Evolutionary conservation across 2,113 vertebrate genomes (phyloP), one percentile per base, ranked within the genome.

Genomic region (Dipodomys stephensi): DNA sequence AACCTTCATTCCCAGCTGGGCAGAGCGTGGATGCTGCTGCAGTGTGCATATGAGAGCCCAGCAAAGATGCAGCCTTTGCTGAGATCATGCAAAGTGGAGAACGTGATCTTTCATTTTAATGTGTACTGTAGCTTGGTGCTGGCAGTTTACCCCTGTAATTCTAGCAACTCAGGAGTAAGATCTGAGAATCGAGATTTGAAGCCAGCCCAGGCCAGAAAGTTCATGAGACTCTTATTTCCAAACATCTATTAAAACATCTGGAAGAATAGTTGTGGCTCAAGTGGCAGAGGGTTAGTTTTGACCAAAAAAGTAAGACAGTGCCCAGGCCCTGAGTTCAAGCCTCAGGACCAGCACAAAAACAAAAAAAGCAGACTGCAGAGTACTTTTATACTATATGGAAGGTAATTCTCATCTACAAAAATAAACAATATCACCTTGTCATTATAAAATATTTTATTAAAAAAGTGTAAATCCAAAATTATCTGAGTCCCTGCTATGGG

Each of bases 1-100:
- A 95, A 84, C 27, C 74, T 92, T 94, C 39, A 46, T 60, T 92
- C 46, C 74, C 64, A 88, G 73, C 62, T 87, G 65, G 10, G 5
- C 57, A 92, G 0, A 83, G 7, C 74, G 11, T 53, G 9, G 13
- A 74, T 62, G 18, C 57, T 69, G 28, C 60, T 13, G 2, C 85
- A 86, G 44, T 72, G 83, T 74, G 76, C 76, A 32, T 10, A 12
- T 20, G 32, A 80, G 11, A 39, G 76, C 49, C 72, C 2, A 60
- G 74, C 32, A 83, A 82, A 93, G 81, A 62, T 27, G 9, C 25
- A 84, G 30, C 6, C 7, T 65, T 49, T 82, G 30, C 18, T 76
- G 7, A 32, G 53, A 65, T 68, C 28, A 86, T 62, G 87, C 89
- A 87, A 64, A 78, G 19, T n/a, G 44, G 12, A 83, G 67, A 87